A percentile compares a stretch with the other conserved stretches of the same genome.
These are phyloP conservation scores for Callithrix jacchus DNA, from an alignment of 2,113 vertebrate species.

Conservation along the genomic window DNA sequence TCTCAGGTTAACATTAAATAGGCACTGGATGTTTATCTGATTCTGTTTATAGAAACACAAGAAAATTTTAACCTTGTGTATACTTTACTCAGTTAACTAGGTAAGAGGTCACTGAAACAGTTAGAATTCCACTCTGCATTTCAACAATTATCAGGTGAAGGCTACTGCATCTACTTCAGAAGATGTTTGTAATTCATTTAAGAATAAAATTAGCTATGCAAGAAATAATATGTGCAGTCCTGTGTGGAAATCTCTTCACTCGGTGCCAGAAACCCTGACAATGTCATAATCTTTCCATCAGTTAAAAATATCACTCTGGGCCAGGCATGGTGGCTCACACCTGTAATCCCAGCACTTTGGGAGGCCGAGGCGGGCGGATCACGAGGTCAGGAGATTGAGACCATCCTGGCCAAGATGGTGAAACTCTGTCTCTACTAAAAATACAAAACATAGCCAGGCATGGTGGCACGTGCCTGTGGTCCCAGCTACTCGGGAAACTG, in stretches of 20 bases:
- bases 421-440: too few relatives aligned
- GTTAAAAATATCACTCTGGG: neutral
- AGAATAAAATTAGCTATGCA: neutral
- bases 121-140: neutral
- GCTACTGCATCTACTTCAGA: accelerated
- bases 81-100: neutral
- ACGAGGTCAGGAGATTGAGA: too few relatives aligned
- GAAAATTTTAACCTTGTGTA: constrained; percentile 40
- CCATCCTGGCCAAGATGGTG: too few relatives aligned
- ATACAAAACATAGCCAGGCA: too few relatives aligned
- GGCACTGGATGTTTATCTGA: constrained; percentile 60
- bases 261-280: neutral
- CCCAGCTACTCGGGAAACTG: too few relatives aligned
- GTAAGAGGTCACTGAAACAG: constrained; percentile 15
- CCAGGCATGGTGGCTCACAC: too few relatives aligned
- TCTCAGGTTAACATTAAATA: constrained; percentile 51
- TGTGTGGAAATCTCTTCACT: neutral
- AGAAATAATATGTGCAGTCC: neutral
- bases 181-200: neutral
- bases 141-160: neutral
- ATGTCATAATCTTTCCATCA: accelerated
- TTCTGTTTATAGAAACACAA: constrained; percentile 44
- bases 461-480: too few relatives aligned
- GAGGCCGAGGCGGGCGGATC: too few relatives aligned
- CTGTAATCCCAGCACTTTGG: too few relatives aligned